Conservation (phyloP, 2,888 invertebrate genomes). For the Acanthococcus lagerstroemiae region DNA sequence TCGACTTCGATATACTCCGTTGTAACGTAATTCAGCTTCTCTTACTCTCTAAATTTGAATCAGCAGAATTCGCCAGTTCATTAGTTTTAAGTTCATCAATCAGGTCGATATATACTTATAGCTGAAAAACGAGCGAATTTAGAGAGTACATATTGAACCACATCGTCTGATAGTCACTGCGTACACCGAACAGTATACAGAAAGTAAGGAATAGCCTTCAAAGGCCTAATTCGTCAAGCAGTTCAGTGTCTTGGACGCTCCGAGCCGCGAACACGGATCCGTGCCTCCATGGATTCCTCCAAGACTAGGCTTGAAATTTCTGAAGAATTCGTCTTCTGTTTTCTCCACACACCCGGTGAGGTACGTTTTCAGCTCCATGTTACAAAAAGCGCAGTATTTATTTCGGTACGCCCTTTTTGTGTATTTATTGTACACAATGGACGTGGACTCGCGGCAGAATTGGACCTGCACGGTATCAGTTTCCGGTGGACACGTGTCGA, state of each 20-base stretch:
- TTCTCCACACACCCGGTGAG: background rate
- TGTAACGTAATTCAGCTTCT: too few relatives aligned
- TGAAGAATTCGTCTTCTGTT: background rate
- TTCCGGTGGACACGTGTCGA: background rate
- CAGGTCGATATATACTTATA: too few relatives aligned
- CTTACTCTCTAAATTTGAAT: too few relatives aligned
- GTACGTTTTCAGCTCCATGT: background rate
- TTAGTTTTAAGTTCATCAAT: too few relatives aligned
- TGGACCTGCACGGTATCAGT: background rate
- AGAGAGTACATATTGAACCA: too few relatives aligned
- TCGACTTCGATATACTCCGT: too few relatives aligned
- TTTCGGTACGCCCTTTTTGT: background rate
- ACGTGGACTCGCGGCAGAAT: background rate
- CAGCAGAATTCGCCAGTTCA: too few relatives aligned
- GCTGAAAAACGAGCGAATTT: too few relatives aligned
- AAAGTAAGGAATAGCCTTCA: too few relatives aligned
- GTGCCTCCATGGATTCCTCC: background rate
- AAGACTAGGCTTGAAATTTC: background rate
- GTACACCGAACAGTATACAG: too few relatives aligned
- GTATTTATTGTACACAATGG: conserved; percentile 7
- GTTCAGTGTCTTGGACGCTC: background rate
- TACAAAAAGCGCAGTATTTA: conserved; percentile 11
- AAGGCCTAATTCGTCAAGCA: too few relatives aligned
- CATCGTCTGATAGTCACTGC: too few relatives aligned
- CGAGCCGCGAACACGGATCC: background rate